Base-by-base conservation (phyloP, 35 echinoderm and acorn worm genomes). In the Eucidaris tribuloides region DNA sequence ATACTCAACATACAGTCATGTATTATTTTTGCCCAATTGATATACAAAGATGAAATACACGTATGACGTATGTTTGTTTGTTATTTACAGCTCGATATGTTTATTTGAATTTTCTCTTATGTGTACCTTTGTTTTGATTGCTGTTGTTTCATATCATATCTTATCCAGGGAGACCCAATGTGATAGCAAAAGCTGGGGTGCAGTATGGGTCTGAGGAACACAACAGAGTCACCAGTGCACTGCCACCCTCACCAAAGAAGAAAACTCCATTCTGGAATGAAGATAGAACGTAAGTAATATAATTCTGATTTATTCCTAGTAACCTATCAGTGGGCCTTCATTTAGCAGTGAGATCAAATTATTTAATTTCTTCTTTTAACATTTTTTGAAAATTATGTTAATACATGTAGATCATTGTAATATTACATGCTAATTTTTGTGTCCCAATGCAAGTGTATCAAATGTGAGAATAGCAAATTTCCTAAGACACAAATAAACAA, bases 231-330 rank as follows among this genome's bases (percentile, higher is more conserved):
- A 57, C 52, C 28, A 40, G 54, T 3, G 31, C 33, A 11, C 54
- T 65, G 29, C 82, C 83, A 14, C 13, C 44, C n/a, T 74, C 68
- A 9, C 20, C 71, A 79, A 45, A 89, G 78, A 41, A 81, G 80
- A 93, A 96, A 79, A 90, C 87, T 3, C 65, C 79, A 11, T 96
- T 96, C 41, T 86, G 82, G 35, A 85, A 84, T 46, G 92, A 96
- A 58, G 87, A 90, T 43, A 68, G 87, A 86, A 87, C 92, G 92
- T 96, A 87, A 85, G 91, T 71, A 34, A 19, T 78, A 20, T 19
- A 43, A 13, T 40, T 3, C 17, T 35, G 17, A 52, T 14, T 6
- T 35, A n/a, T 36, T 57, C 5, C 9, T 59, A 6, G 38, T 23
- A 18, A 13, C 30, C 32, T 24, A 71, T 46, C 24, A 2, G 18